Conservation (phyloP, 2,888 invertebrate genomes). For the Nephrotoma appendiculata region DNA sequence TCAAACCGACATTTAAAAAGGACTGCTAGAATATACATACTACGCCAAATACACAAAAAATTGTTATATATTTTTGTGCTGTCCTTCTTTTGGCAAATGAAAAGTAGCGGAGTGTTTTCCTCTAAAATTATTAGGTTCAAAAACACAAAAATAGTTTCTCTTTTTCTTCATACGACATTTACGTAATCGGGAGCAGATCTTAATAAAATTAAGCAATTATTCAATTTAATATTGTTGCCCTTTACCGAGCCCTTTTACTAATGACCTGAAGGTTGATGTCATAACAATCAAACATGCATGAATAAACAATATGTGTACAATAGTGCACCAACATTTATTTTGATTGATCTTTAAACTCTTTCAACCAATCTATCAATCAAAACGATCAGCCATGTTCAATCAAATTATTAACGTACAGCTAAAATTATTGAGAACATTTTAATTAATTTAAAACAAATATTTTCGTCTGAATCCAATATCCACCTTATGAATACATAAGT, state of each 20-base stretch:
- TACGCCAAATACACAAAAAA: too few relatives aligned
- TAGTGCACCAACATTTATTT: too few relatives aligned
- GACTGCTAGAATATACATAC: too few relatives aligned
- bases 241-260: neutral
- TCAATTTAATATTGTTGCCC: too few relatives aligned
- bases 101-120: too few relatives aligned
- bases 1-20: too few relatives aligned
- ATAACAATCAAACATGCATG: neutral
- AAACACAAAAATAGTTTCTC: too few relatives aligned
- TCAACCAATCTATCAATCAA: neutral
- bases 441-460: neutral
- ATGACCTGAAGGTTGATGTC: neutral
- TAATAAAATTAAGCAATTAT: neutral
- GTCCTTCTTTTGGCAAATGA: too few relatives aligned
- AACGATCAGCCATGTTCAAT: neutral
- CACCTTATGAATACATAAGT: neutral
- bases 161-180: too few relatives aligned
- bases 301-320: neutral
- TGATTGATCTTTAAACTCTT: neutral
- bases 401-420: neutral
- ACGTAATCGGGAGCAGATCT: neutral
- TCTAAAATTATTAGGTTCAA: too few relatives aligned
- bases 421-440: neutral
- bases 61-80: too few relatives aligned
- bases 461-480: neutral